phyloP scores from a whole-genome alignment of 2,797 vertebrate genomes.

The Ispidina picta region DNA sequence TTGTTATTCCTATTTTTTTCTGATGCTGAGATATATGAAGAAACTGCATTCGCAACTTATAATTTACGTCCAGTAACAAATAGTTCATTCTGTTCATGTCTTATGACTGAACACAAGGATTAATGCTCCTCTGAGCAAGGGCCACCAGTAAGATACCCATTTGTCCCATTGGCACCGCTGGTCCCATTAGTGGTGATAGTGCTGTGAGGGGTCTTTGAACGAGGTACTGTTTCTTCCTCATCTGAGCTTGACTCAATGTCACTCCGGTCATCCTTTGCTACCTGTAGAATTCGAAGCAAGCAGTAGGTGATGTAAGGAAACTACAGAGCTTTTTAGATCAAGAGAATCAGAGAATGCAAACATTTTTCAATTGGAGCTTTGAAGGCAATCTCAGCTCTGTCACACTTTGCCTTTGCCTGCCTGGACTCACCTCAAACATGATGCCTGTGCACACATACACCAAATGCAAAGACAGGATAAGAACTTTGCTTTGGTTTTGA shows the following conservation, averaged over 20 bases:
- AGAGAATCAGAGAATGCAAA: background rate
- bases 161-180: slow-evolving; percentile 90
- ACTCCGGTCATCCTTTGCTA: slow-evolving; percentile 93
- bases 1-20: slow-evolving; percentile 83
- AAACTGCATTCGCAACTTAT: slow-evolving; percentile 85
- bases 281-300: slow-evolving; percentile 75
- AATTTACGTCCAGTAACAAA: slow-evolving; percentile 87
- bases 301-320: background rate
- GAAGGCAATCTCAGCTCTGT: background rate
- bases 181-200: slow-evolving; percentile 76
- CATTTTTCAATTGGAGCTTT: background rate
- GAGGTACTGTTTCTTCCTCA: slow-evolving; percentile 87
- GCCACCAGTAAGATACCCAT: slow-evolving; percentile 88
- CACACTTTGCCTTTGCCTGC: background rate
- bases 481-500: background rate
- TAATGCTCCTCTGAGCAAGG: slow-evolving; percentile 89
- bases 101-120: slow-evolving; percentile 65
- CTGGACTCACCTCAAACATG: background rate
- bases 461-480: background rate
- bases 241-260: slow-evolving; percentile 98
- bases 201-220: slow-evolving; percentile 83
- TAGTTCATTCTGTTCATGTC: slow-evolving; percentile 82
- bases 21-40: slow-evolving; percentile 84
- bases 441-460: background rate
- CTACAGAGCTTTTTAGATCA: background rate